Base-by-base conservation (phyloP, 2,888 invertebrate genomes). In the Junonia oenone region DNA sequence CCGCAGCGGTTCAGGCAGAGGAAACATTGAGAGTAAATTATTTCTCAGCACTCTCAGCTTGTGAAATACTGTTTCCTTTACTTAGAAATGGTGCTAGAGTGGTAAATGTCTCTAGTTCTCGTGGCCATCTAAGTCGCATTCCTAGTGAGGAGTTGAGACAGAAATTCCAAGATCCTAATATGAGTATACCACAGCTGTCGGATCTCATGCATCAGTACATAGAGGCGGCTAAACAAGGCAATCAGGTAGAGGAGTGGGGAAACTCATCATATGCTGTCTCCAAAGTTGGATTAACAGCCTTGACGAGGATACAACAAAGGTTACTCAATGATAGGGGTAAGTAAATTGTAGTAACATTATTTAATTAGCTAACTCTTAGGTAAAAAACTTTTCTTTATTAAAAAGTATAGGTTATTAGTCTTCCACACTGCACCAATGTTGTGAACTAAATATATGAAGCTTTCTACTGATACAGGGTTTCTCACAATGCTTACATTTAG, bases 21-120 rank as follows among this genome's bases (percentile, higher is more conserved):
- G 90, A 93, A 64, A 95, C 96, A 0, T 58, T 94, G 6, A 81
- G 80, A 37, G 92, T 94, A 0, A 97, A 97, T 74, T 96, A 94
- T 73, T 94, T 93, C 71, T 90, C 91, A 6, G 87, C 94, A 17
- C 69, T 94, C 13, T 84, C 91, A 54, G 91, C 93, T 0, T 95
- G 95, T 66, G 86, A 93, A 15, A 82, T 89, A 11, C 75, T 97
- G n/a, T 94, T 95, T 75, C 95, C 96, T 0, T 69, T 96, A 4
- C 75, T 96, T 3, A 86, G 91, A 53, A 83, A 92, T 26, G 93
- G 95, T 64, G 95, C 93, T 0, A 91, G 94, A 68, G 94, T 96
- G 9, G 93, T 95, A 0, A 95, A 95, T 71, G 63, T 96, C 0
- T 94, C 95, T 0, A 95, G 95, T 75, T 91, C 92, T 11, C 68